Conservation (phyloP, 2,888 invertebrate species). For the Pharmacophagus antenor region DNA sequence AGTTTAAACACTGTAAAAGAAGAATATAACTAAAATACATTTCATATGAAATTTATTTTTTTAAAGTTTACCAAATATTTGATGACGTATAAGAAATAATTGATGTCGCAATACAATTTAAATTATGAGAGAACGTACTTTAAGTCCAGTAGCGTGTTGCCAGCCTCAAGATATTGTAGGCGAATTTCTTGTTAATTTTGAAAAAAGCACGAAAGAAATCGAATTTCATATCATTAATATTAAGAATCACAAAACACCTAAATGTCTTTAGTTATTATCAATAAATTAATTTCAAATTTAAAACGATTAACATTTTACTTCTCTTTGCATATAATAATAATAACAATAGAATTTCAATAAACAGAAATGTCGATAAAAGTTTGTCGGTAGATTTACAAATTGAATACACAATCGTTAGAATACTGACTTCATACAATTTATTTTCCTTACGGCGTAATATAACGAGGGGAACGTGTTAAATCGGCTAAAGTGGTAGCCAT, state of each 20-base stretch:
- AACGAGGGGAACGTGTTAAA: neutral
- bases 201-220: constrained; percentile 1
- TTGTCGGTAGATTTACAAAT: too few species aligned
- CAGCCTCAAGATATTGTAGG: constrained; percentile 2
- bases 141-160: neutral
- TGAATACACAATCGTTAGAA: neutral
- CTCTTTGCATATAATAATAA: neutral
- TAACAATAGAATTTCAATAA: too few species aligned
- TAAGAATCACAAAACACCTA: neutral
- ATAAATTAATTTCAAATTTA: neutral
- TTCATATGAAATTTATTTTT: too few species aligned
- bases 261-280: neutral
- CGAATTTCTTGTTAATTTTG: neutral
- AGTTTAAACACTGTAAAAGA: too few species aligned
- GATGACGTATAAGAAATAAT: neutral
- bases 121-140: neutral
- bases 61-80: neutral
- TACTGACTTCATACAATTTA: neutral
- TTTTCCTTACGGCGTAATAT: neutral
- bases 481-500: neutral
- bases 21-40: neutral
- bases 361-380: too few species aligned
- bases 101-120: constrained; percentile 2
- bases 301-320: neutral
- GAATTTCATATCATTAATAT: neutral